Evolutionary conservation across 2,888 invertebrate genomes (phyloP), one percentile per base, ranked within the genome.

Genomic region (Acanthosoma haemorrhoidale): DNA sequence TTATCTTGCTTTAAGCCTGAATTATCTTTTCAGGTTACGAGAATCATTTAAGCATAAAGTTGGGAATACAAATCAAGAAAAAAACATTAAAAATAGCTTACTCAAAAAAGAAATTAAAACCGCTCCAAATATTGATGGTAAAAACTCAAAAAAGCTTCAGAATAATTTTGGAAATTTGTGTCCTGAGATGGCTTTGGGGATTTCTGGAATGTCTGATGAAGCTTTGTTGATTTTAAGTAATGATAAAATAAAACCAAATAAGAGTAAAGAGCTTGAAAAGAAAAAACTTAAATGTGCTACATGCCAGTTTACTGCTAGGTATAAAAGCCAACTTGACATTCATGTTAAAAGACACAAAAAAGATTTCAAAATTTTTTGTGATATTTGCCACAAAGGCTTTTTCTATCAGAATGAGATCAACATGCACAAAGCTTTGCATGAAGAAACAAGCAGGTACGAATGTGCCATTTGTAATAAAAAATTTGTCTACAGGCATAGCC

Each of bases 281-380:
- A 34, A 34, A 34, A 41, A 32, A 25, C 29, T 64, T 15, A 16
- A 64, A 32, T 64, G 64, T 39, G 25, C 21, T n/a, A 3, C 29
- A 6, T 64, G 64, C 15, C 36, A 64, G 11, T 64, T 64, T 29
- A 64, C 25, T 31, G 64, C 64, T 4, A 64, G 18, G 31, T 64
- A 64, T 32, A 64, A 64, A 31, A 64, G 64, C 32, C 64, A 64
- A 15, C 41, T 64, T 3, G 64, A 39, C 11, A 64, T 64, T 0
- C 88, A 88, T 75, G 78, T 82, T 0, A 80, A 83, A 1, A 80
- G 85, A 13, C 88, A 88, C 76, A 82, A 83, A 0, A 82, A 83
- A 6, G 82, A 83, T 21, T 85, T 82, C 73, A 78, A 77, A 18
- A 77, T 78, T 36, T 77, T 77, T 34, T 81, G 81, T 70, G 43